Conservation (phyloP, 2,888 invertebrate species). For the Macrosiphum euphorbiae region DNA sequence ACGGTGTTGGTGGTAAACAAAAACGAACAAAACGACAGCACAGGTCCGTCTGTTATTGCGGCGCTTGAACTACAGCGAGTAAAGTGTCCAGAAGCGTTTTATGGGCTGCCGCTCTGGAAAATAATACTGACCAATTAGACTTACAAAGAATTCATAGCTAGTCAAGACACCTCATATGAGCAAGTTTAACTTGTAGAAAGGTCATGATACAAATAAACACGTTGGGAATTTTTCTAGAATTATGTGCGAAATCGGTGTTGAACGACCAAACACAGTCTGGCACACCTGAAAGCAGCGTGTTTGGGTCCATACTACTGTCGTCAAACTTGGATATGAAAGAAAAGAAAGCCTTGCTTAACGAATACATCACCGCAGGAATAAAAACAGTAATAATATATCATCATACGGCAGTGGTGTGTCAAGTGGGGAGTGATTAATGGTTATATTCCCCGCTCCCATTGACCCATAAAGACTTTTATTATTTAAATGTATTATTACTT, state of each 20-base stretch:
- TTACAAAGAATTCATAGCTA: constrained; percentile 79
- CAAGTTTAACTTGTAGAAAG: constrained; percentile 71
- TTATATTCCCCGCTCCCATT: too few species aligned
- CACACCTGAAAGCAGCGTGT: constrained; percentile 78
- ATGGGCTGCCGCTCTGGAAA: constrained; percentile 87
- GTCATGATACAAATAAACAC: not conserved
- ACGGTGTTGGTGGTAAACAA: too few species aligned
- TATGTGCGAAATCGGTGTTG: constrained; percentile 81
- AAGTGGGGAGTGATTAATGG: too few species aligned
- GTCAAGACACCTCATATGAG: constrained; percentile 87
- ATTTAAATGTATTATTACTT: too few species aligned
- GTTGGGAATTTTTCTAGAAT: constrained; percentile 72
- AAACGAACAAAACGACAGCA: too few species aligned
- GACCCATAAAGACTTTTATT: too few species aligned
- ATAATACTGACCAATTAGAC: constrained; percentile 80
- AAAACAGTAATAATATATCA: constrained; percentile 77
- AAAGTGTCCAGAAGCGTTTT: constrained; percentile 89
- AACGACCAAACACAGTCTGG: constrained; percentile 75
- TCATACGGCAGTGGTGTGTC: too few species aligned
- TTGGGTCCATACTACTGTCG: constrained; percentile 81
- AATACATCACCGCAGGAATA: constrained; percentile 89
- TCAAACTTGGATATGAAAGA: constrained; percentile 82
- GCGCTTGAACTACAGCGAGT: too few species aligned
- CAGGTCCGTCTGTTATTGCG: too few species aligned
- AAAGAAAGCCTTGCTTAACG: constrained; percentile 87